Evolutionary conservation across 2,113 vertebrate species (phyloP).

Genomic region (Progne subis): DNA sequence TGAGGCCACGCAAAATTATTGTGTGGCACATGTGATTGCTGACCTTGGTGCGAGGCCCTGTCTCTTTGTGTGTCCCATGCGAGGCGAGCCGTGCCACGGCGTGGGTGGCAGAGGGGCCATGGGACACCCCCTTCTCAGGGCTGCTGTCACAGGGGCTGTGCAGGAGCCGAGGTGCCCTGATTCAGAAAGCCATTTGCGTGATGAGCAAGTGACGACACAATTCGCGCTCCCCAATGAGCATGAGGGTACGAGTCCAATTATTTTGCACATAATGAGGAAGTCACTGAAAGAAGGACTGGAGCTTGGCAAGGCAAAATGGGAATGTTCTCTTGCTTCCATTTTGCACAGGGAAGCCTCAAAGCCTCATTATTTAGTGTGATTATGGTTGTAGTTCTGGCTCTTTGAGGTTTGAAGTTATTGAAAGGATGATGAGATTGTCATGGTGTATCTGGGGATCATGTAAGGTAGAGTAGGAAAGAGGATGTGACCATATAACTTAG

Average conservation of each 20-base stretch:
- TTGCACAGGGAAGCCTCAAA: neutral
- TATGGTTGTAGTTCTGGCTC: neutral
- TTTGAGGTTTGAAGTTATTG: neutral
- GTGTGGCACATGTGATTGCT: neutral
- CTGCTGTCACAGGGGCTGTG: neutral
- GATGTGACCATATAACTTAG: neutral
- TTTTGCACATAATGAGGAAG: slow-evolving; percentile 24
- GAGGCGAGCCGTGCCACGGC: neutral
- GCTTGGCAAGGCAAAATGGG: slow-evolving; percentile 41
- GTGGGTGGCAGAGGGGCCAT: neutral
- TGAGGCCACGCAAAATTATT: neutral
- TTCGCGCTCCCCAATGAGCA: neutral
- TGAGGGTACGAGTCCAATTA: slow-evolving; percentile 18
- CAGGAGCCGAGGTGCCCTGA: neutral
- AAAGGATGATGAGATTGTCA: neutral
- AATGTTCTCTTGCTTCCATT: slow-evolving; percentile 13
- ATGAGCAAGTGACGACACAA: neutral
- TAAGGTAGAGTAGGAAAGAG: neutral
- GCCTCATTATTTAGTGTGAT: slow-evolving; percentile 12
- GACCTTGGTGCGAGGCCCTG: neutral
- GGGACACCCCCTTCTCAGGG: neutral
- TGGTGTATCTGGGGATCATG: neutral
- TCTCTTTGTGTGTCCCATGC: neutral
- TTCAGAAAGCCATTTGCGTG: neutral
- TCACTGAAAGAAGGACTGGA: neutral